These are phyloP conservation scores for Montipora cactus DNA, from an alignment of 64 coral and sea anemone genomes.

Conservation along the genomic window DNA sequence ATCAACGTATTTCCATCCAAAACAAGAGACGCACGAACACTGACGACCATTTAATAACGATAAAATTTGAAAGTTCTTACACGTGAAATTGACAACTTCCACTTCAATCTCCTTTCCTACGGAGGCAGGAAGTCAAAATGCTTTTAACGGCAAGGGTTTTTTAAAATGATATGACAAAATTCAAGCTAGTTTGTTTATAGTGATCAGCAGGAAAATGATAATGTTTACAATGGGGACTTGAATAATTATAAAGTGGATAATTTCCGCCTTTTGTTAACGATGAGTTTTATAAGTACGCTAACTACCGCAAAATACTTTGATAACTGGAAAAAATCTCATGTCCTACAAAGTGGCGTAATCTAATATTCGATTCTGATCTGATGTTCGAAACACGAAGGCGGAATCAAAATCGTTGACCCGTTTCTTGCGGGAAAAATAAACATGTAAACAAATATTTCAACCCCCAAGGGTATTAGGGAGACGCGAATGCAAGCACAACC, in stretches of 20 bases:
- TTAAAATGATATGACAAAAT: neutral
- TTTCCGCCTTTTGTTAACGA: conserved; percentile 27
- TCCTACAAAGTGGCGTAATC: neutral
- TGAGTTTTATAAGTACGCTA: conserved; percentile 10
- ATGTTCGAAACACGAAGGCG: neutral
- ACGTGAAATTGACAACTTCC: neutral
- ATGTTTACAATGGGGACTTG: conserved; percentile 41
- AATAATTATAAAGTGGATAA: conserved; percentile 34
- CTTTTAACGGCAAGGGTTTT: neutral
- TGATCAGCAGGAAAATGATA: neutral
- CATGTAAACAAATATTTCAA: conserved; percentile 38
- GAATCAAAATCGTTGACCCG: neutral
- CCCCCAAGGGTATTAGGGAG: neutral
- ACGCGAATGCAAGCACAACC: neutral
- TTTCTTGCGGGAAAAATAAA: neutral
- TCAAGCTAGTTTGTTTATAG: neutral
- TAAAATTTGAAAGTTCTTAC: neutral
- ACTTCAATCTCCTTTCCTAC: neutral
- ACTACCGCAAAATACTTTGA: neutral
- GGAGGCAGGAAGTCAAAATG: neutral
- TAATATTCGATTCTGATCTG: neutral
- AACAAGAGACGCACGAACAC: neutral
- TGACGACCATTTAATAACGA: conserved; percentile 1
- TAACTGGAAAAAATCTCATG: neutral
- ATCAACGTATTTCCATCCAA: neutral